Conservation (phyloP, 2,113 vertebrate species). For the Nothocercus julius region DNA sequence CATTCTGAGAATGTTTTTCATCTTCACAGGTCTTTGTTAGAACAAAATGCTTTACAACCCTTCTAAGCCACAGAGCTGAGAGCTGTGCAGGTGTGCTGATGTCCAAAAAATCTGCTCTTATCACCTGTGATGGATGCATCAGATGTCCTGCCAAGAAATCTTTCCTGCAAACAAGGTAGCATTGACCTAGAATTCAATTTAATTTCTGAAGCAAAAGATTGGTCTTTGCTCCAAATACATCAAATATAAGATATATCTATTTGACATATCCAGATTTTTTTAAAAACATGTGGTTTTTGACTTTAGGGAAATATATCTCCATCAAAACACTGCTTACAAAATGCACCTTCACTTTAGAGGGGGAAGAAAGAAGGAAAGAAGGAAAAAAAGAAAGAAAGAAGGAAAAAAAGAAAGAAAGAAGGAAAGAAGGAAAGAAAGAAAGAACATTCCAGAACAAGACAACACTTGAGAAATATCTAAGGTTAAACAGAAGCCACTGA, state of each 20-base stretch:
- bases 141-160: not conserved
- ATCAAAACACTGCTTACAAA: not conserved
- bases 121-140: not conserved
- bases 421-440: no score
- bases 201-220: not conserved
- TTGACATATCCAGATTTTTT: not conserved
- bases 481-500: not conserved
- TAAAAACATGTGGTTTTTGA: not conserved
- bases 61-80: not conserved
- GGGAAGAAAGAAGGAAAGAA: no score
- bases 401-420: no score
- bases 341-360: not conserved
- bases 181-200: not conserved
- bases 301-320: not conserved
- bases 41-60: not conserved
- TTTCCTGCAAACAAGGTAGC: not conserved
- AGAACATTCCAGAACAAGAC: not conserved
- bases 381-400: not conserved
- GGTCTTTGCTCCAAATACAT: not conserved
- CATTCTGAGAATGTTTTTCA: not conserved
- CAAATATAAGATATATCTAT: not conserved
- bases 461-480: not conserved
- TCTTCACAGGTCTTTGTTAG: not conserved
- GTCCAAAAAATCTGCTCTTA: not conserved
- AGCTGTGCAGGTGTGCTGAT: not conserved